Base-by-base conservation (phyloP, 2,113 vertebrate genomes). In the Rhea americana region DNA sequence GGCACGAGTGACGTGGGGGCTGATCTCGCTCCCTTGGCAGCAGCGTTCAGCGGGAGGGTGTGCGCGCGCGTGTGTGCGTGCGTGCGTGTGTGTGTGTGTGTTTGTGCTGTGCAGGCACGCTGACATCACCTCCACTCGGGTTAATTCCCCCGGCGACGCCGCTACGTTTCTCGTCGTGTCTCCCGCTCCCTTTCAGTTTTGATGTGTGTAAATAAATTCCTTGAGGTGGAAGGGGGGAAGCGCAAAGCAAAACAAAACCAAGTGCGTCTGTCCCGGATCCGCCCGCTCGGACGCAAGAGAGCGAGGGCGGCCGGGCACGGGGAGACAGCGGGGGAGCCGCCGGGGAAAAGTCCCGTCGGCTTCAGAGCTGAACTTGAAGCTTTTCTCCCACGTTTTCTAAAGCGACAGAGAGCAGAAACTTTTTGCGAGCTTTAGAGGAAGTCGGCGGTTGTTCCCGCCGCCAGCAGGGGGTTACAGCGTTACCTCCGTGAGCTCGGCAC, bases 41-140 rank as follows among this genome's bases (percentile, higher is more conserved):
- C 79, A 73, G 80, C 76, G 73, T 71, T 90, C 82, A 92, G 74
- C 90, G 21, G 59, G 4, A 13, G 2, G 82, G 82, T 79, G 85
- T 80, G 39, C 87, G 37, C 18, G 76, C 28, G 80, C 35, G 59
- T 70, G 71, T 43, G 78, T 65, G 79, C 35, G 35, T 89, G 37
- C 18, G 76, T 32, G 80, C 35, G 59, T 70, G 71, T 43, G 78
- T 65, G 79, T 70, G 88, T 94, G 55, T 65, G 87, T 93, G 77
- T 79, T 89, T 43, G 41, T 43, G 82, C 89, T 51, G 58, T 63
- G 85, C 94, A 70, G 94, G 74, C 92, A 82, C 59, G 74, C 87
- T 97, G 96, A 98, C 97, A 97, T 97, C 97, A 97, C 92, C 96
- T 93, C 92, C 93, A 87, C 94, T 84, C 50, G 45, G 47, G 86